Evolutionary conservation across 1,140 invertebrate species (phyloP).

Genomic region (Cecropterus lyciades): DNA sequence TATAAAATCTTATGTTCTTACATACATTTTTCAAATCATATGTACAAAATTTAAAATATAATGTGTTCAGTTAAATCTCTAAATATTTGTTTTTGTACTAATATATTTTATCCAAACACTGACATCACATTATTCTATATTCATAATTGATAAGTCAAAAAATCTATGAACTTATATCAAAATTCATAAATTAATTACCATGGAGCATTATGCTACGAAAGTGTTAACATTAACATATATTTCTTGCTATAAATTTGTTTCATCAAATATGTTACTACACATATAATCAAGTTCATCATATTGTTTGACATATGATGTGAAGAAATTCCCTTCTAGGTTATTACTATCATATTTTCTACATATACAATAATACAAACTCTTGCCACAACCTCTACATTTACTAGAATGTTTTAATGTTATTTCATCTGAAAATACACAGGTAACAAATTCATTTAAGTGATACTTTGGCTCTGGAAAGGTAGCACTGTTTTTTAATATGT

Average conservation of each 20-base stretch:
- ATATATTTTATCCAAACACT: too few species aligned
- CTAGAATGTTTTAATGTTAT: conserved; percentile 64
- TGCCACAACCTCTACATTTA: conserved; percentile 72
- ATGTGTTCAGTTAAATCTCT: too few species aligned
- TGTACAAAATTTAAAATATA: too few species aligned
- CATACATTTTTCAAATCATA: too few species aligned
- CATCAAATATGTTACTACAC: conserved; percentile 75
- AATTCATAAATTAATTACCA: too few species aligned
- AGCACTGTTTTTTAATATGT: conserved; percentile 81
- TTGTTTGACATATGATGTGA: conserved; percentile 59
- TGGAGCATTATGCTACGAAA: too few species aligned
- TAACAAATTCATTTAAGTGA: conserved; percentile 59
- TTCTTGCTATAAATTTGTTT: conserved; percentile 46
- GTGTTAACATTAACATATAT: background rate
- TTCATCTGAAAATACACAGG: conserved; percentile 66
- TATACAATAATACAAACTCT: conserved; percentile 66
- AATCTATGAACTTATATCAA: too few species aligned
- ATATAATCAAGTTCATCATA: conserved; percentile 71
- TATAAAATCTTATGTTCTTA: too few species aligned
- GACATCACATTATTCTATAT: too few species aligned
- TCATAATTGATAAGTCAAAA: too few species aligned
- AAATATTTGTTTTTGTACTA: too few species aligned
- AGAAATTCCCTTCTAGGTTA: conserved; percentile 61
- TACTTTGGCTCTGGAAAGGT: conserved; percentile 59
- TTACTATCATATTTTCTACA: conserved; percentile 67